These are phyloP conservation scores for Chaenodraco wilsoni DNA, from an alignment of 2,797 vertebrate species.

Conservation along the genomic window DNA sequence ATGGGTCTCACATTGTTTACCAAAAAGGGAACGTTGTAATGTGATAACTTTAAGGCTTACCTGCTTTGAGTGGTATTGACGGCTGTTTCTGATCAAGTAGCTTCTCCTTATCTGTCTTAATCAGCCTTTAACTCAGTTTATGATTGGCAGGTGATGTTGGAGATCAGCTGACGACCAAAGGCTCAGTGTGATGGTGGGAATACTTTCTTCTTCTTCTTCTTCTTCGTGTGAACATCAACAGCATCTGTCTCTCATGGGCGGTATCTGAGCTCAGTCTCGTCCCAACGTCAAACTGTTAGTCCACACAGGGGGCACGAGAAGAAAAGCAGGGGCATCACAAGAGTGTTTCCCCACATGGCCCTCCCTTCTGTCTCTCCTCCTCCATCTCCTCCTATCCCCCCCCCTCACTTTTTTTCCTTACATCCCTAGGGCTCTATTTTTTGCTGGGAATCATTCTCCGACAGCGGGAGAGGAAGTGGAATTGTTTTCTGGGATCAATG, in stretches of 20 bases:
- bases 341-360: constrained; percentile 47
- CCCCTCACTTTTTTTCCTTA: constrained; percentile 67
- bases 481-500: constrained; percentile 98
- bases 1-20: constrained; percentile 19
- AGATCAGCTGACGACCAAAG: constrained; percentile 8
- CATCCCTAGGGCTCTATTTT: constrained; percentile 83
- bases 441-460: constrained; percentile 89
- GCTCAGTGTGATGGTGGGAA: not conserved
- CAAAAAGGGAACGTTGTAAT: not conserved
- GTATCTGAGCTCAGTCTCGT: constrained; percentile 63
- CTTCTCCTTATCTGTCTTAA: constrained; percentile 24
- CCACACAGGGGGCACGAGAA: constrained; percentile 79
- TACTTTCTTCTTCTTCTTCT: constrained; percentile 18
- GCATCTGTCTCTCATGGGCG: constrained; percentile 61
- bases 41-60: constrained; percentile 48
- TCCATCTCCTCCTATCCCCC: constrained; percentile 53
- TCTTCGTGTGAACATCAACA: constrained; percentile 38
- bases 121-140: constrained; percentile 27
- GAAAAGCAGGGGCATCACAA: constrained; percentile 81
- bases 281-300: constrained; percentile 77
- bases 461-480: constrained; percentile 92
- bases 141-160: constrained; percentile 37
- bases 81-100: constrained; percentile 14
- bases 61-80: constrained; percentile 27
- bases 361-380: constrained; percentile 70